phyloP scores from a whole-genome alignment of 2,113 vertebrate species.

The Theropithecus gelada region DNA sequence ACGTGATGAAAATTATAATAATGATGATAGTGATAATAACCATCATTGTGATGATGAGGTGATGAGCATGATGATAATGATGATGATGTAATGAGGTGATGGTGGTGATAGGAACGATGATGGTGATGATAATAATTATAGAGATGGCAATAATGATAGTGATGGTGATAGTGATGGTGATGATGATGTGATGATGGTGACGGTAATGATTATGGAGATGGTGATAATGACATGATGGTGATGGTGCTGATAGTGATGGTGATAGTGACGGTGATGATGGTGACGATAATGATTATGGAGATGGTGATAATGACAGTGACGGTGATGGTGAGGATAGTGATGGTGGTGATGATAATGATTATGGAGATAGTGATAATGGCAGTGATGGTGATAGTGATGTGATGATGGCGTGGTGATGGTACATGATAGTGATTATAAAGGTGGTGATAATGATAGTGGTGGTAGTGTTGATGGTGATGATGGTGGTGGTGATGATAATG shows the following conservation, averaged over 20 bases:
- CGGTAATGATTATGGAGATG: no score
- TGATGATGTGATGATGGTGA: neutral
- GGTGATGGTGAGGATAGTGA: rapidly evolving
- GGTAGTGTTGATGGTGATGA: no score
- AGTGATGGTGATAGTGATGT: neutral
- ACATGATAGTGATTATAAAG: neutral
- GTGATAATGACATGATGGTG: no score
- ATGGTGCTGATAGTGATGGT: neutral
- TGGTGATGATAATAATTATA: neutral
- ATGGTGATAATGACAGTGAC: rapidly evolving
- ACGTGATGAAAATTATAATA: neutral
- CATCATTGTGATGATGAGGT: no score
- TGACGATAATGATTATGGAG: neutral
- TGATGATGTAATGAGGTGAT: neutral
- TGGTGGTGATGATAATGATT: rapidly evolving
- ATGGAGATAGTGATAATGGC: neutral
- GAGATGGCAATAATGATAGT: rapidly evolving
- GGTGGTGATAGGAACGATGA: no score
- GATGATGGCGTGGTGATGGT: neutral
- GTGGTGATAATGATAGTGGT: no score
- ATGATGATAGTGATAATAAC: no score
- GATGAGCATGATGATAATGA: no score
- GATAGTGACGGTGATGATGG: rapidly evolving
- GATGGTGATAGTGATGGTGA: neutral
- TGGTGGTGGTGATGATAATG: no score